Conservation (phyloP, 2,113 vertebrate species). For the Sylvilagus bachmani region DNA sequence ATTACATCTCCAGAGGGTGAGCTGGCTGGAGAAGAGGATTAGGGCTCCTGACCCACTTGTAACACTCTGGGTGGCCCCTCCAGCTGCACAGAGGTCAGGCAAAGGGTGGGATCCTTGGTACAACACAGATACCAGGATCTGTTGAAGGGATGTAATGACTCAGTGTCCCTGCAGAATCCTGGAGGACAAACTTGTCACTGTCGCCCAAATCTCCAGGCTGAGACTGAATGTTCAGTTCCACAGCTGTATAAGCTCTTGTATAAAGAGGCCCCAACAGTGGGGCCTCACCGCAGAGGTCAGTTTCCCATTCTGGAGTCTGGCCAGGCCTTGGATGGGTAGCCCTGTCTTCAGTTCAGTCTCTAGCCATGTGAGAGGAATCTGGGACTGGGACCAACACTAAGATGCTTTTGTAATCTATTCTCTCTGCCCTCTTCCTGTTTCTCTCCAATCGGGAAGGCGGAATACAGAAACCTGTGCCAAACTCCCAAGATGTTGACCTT, state of each 20-base stretch:
- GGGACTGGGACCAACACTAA: neutral
- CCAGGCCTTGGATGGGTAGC: neutral
- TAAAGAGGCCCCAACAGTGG: neutral
- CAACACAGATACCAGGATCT: neutral
- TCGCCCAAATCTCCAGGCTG: neutral
- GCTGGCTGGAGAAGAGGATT: neutral
- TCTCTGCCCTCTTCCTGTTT: neutral
- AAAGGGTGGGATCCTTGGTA: neutral
- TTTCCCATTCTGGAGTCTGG: neutral
- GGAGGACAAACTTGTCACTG: neutral
- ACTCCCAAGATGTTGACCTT: constrained; percentile 6
- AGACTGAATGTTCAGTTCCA: neutral
- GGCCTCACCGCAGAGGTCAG: neutral
- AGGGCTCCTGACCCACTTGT: neutral
- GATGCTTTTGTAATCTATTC: neutral
- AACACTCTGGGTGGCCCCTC: neutral
- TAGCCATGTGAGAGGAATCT: neutral
- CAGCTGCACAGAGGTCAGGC: neutral
- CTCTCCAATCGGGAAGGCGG: neutral
- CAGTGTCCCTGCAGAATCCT: neutral
- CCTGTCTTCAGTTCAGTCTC: neutral
- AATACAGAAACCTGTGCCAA: constrained; percentile 21
- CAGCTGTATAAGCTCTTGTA: neutral
- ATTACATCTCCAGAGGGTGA: neutral
- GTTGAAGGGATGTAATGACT: neutral